Conservation (phyloP, 1,140 invertebrate genomes). For the Sinonovacula constricta region DNA sequence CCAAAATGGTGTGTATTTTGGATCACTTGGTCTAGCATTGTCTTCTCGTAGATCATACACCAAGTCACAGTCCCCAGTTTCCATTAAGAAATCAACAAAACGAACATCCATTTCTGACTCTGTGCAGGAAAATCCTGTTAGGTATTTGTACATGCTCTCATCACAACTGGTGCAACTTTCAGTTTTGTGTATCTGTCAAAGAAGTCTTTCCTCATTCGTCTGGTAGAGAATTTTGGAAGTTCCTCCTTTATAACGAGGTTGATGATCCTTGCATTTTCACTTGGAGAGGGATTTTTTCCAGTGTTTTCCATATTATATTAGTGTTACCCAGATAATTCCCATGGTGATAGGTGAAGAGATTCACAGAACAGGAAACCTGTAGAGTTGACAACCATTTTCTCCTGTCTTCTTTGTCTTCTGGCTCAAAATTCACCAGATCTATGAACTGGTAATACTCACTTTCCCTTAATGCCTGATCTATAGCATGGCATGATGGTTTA, state of each 20-base stretch:
- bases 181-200: background rate
- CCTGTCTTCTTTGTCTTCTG: slow-evolving; percentile 17
- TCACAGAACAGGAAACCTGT: slow-evolving; percentile 1
- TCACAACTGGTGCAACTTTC: background rate
- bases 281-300: background rate
- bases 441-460: background rate
- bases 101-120: slow-evolving; percentile 7
- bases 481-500: background rate
- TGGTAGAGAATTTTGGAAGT: slow-evolving; percentile 4
- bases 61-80: slow-evolving; percentile 40
- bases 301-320: background rate
- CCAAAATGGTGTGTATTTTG: slow-evolving; percentile 33
- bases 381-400: background rate
- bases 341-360: slow-evolving; percentile 9
- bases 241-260: background rate
- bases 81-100: slow-evolving; percentile 8
- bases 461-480: background rate
- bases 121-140: background rate
- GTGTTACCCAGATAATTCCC: slow-evolving; percentile 16
- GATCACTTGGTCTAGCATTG: slow-evolving; percentile 23
- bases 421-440: slow-evolving; percentile 23
- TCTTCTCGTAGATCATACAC: slow-evolving; percentile 45
- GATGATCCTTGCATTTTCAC: background rate
- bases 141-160: background rate
- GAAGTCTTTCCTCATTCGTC: slow-evolving; percentile 26